Evolutionary conservation across 1,140 invertebrate genomes (phyloP).

Genomic region (Apis cerana): DNA sequence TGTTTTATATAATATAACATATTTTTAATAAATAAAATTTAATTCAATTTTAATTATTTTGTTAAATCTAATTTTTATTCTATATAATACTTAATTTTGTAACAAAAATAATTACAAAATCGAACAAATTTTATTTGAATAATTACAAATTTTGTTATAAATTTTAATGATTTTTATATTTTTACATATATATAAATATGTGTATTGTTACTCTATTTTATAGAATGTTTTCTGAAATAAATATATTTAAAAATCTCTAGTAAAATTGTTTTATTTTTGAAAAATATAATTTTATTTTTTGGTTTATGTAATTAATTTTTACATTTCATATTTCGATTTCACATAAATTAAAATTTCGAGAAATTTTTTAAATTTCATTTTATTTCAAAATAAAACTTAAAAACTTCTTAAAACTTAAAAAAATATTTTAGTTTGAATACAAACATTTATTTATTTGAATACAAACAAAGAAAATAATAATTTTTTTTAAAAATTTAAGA

Average conservation of each 20-base stretch:
- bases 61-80: not conserved
- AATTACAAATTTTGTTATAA: not conserved
- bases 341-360: too few relatives aligned
- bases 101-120: not conserved
- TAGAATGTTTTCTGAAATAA: conserved; percentile 2
- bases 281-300: too few relatives aligned
- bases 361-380: too few relatives aligned
- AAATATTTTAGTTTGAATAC: too few relatives aligned
- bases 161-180: not conserved
- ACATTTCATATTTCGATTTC: too few relatives aligned
- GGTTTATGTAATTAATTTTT: too few relatives aligned
- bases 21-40: not conserved
- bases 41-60: not conserved
- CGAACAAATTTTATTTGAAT: not conserved
- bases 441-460: too few relatives aligned
- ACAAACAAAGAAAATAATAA: too few relatives aligned
- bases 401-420: too few relatives aligned
- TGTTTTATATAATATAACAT: not conserved
- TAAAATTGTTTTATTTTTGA: not conserved
- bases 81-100: not conserved
- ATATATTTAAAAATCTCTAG: not conserved
- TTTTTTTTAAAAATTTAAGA: too few relatives aligned
- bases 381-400: too few relatives aligned
- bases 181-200: too few relatives aligned
- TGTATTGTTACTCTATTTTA: not conserved